These are phyloP conservation scores for Lontra canadensis DNA, from an alignment of 2,113 vertebrate species.

Conservation along the genomic window DNA sequence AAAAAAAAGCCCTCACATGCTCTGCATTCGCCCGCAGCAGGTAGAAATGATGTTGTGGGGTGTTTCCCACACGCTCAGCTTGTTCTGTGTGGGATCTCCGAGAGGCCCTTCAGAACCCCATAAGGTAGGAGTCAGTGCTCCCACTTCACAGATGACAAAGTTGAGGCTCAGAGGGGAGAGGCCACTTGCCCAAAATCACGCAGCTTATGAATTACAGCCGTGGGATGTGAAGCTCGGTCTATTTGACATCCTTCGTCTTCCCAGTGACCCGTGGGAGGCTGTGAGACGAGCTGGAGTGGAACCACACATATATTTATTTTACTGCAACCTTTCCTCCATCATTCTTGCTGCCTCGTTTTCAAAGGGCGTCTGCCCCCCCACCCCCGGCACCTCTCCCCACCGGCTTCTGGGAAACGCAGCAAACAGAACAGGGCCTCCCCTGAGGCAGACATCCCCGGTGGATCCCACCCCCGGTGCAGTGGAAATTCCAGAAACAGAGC, in stretches of 20 bases:
- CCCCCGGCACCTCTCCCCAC: rapidly evolving
- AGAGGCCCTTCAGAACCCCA: too few relatives aligned
- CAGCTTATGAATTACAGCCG: not conserved
- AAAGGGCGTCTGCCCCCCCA: rapidly evolving
- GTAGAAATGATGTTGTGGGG: rapidly evolving
- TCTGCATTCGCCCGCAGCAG: rapidly evolving
- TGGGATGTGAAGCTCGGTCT: not conserved
- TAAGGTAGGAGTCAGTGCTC: rapidly evolving
- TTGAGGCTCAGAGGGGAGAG: not conserved
- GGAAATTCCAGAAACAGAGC: not conserved
- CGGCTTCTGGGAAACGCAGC: not conserved
- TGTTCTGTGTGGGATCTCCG: rapidly evolving
- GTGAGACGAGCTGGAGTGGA: not conserved
- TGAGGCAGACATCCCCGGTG: not conserved
- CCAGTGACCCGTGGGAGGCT: not conserved
- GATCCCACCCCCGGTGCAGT: not conserved
- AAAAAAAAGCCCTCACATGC: not conserved
- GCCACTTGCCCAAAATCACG: not conserved
- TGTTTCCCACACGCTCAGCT: too few relatives aligned
- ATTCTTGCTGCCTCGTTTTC: not conserved
- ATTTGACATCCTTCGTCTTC: too few relatives aligned
- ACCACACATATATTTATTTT: not conserved
- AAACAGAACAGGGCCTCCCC: not conserved
- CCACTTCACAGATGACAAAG: not conserved
- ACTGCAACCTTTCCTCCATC: not conserved